Conservation (phyloP, 2,113 vertebrate genomes). For the Ammodytes dubius region DNA sequence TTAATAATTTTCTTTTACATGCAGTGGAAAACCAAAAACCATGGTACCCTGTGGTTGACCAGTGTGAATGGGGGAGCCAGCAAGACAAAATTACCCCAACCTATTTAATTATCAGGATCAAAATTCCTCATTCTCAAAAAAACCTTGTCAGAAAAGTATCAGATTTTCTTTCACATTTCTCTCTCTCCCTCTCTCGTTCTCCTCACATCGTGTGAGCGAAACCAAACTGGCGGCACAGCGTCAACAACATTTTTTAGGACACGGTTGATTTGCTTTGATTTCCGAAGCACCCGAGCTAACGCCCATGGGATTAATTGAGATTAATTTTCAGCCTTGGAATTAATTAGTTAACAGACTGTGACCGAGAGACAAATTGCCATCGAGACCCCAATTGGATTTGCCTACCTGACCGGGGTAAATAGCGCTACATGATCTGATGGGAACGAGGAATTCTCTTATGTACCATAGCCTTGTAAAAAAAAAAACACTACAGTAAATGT, state of each 20-base stretch:
- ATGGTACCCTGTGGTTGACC: neutral
- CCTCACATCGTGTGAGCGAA: neutral
- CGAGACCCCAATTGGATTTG: slow-evolving; percentile 78
- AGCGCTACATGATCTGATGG: slow-evolving; percentile 57
- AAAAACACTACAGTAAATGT: slow-evolving; percentile 14
- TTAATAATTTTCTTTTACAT: no score
- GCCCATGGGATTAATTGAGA: slow-evolving; percentile 76
- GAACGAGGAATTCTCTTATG: slow-evolving; percentile 40
- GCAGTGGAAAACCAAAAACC: no score
- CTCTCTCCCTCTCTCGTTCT: neutral
- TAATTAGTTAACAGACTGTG: slow-evolving; percentile 80
- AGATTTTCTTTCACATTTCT: neutral
- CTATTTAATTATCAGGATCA: neutral
- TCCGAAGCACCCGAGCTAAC: slow-evolving; percentile 56
- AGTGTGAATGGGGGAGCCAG: neutral
- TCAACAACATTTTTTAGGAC: slow-evolving; percentile 67
- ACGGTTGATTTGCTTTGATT: slow-evolving; percentile 71
- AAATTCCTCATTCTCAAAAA: neutral
- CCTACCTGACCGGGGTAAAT: slow-evolving; percentile 68
- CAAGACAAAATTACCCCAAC: slow-evolving; percentile 1
- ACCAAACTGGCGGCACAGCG: slow-evolving; percentile 18
- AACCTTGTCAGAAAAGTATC: neutral
- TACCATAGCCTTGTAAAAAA: slow-evolving; percentile 21
- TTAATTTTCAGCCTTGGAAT: slow-evolving; percentile 76
- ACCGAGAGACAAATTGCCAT: slow-evolving; percentile 76